Percentiles rank a stretch among this genome's conserved stretches.
Evolutionary conservation across 2,113 vertebrate species (phyloP).

Genomic region (Apodemus speciosus): DNA sequence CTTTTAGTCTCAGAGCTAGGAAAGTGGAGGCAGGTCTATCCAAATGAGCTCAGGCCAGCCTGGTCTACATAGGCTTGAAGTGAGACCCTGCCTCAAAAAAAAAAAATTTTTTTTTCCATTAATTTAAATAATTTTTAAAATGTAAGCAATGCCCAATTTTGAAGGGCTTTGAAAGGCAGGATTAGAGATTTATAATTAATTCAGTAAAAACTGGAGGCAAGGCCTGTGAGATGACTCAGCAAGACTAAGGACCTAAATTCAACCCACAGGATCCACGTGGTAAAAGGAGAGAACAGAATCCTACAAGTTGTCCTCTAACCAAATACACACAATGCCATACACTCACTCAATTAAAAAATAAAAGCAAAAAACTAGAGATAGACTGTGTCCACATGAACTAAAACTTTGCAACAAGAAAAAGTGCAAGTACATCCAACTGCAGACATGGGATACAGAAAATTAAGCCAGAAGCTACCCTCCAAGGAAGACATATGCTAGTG

Average conservation of each 20-base stretch:
- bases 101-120: neutral
- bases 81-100: neutral
- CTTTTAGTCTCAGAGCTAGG: neutral
- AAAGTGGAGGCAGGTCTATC: neutral
- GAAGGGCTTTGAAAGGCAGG: neutral
- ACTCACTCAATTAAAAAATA: neutral
- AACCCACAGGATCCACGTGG: neutral
- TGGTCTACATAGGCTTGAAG: no score
- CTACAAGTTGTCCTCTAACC: neutral
- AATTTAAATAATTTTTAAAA: slow-evolving; percentile 10
- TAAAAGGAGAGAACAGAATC: neutral
- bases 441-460: neutral
- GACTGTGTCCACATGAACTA: neutral
- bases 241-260: neutral
- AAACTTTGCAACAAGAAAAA: neutral
- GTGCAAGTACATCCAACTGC: neutral
- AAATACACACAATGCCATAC: neutral
- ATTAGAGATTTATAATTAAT: slow-evolving; percentile 38
- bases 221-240: neutral
- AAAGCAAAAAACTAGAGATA: neutral
- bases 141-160: neutral
- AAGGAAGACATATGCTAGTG: slow-evolving; percentile 90
- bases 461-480: neutral
- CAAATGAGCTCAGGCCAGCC: neutral
- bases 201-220: neutral